Conservation (phyloP, 1,140 invertebrate genomes). For the Halyomorpha halys region DNA sequence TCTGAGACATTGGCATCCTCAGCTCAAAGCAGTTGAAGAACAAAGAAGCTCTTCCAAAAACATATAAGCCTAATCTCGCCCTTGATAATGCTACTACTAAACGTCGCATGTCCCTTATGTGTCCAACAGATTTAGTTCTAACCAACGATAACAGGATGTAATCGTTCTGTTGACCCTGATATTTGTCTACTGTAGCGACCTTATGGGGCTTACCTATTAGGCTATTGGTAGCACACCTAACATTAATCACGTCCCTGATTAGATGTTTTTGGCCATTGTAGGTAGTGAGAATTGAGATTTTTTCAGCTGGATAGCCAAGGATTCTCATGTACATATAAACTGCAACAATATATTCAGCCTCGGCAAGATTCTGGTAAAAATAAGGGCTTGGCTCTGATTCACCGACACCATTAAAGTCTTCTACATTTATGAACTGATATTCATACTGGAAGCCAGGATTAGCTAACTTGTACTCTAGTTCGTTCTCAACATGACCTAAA, state of each 20-base stretch:
- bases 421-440: conserved; percentile 94
- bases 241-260: conserved; percentile 89
- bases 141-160: conserved; percentile 94
- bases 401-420: conserved; percentile 92
- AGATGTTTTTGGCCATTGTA: conserved; percentile 99
- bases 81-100: conserved; percentile 96
- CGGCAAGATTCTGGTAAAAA: conserved; percentile 98
- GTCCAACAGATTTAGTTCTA: conserved; percentile 89
- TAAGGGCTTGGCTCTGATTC: conserved; percentile 97
- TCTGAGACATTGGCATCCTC: conserved; percentile 78
- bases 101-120: conserved; percentile 89
- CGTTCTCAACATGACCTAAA: conserved; percentile 71
- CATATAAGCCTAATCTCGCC: conserved; percentile 91
- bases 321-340: conserved; percentile 98
- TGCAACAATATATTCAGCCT: conserved; percentile 96
- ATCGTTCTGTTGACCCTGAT: conserved; percentile 99
- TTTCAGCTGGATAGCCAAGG: conserved; percentile 91
- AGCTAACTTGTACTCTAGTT: conserved; percentile 73
- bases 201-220: conserved; percentile 93
- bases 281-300: conserved; percentile 97
- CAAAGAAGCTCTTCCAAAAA: conserved; percentile 84
- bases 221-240: conserved; percentile 88
- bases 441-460: conserved; percentile 90
- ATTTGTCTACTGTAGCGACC: conserved; percentile 94
- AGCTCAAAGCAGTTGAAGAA: conserved; percentile 97